phyloP scores from a whole-genome alignment of 2,888 invertebrate genomes.

The Coelinius sp. region DNA sequence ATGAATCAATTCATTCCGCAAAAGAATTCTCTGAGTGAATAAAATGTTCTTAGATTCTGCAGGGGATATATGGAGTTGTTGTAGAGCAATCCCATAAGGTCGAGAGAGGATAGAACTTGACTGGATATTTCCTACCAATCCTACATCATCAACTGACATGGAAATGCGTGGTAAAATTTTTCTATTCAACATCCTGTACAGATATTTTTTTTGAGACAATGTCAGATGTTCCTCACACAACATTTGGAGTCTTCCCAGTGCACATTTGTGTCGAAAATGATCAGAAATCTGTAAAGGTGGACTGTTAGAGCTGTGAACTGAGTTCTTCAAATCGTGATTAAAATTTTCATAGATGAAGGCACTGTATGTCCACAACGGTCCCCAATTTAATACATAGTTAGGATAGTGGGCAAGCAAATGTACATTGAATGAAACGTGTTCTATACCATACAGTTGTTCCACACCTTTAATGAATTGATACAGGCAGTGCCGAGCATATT shows the following conservation, averaged over 20 bases:
- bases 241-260: not conserved
- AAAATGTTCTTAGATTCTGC: too few relatives aligned
- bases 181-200: not conserved
- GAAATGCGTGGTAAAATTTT: not conserved
- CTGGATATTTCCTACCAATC: too few relatives aligned
- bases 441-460: slow-evolving; percentile 40
- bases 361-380: slow-evolving; percentile 43
- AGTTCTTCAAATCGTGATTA: slow-evolving; percentile 38
- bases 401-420: slow-evolving; percentile 44
- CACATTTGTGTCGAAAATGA: slow-evolving; percentile 11
- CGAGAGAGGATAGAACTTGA: too few relatives aligned
- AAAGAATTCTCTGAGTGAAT: too few relatives aligned
- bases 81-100: too few relatives aligned
- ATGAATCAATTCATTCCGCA: too few relatives aligned
- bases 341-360: slow-evolving; percentile 44
- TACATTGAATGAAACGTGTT: slow-evolving; percentile 43
- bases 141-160: not conserved
- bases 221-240: not conserved
- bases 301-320: slow-evolving; percentile 36
- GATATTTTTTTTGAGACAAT: not conserved
- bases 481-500: slow-evolving; percentile 30
- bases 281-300: slow-evolving; percentile 35
- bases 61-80: too few relatives aligned
- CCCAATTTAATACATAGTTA: slow-evolving; percentile 43
- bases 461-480: slow-evolving; percentile 25